Base-by-base conservation (phyloP, 2,797 vertebrate species). In the Hippocampus kuda region DNA sequence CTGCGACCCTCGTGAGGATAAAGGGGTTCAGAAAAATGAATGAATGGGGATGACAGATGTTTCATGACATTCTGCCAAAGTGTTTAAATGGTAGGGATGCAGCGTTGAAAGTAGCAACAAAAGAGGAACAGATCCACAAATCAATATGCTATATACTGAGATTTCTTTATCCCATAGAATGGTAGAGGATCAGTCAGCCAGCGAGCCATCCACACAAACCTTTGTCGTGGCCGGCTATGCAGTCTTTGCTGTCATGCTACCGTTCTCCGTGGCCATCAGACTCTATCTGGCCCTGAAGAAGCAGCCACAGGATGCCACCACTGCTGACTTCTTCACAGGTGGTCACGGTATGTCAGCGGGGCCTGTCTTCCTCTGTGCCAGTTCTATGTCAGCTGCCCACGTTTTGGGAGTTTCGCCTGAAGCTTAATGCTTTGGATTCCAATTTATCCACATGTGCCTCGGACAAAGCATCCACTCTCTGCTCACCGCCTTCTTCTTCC, bases 361-460 rank as follows among this genome's bases (percentile, higher is more conserved):
- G 44, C 15, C 15, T 46, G 13, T 98, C 57, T 98, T 96, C 0
- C 92, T 99, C 67, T 93, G 95, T 0, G 96, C 97, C 87, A 98
- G 95, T 73, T 98, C 98, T 81, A 99, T 98, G 97, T 99, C 97
- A 0, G 96, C 95, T 0, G 84, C 98, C 49, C 96, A 98, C 85
- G 96, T 99, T 74, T 84, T 98, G 64, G 97, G 97, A 96, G 0
- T 96, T 98, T 34, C 97, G 0, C 81, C 93, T 0, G 97, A 99
- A 79, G 86, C 92, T 0, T 92, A 87, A 49, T 91, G 91, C 22
- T 94, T 93, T 0, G 97, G 97, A 1, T 79, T 92, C 59, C 97
- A 95, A 69, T 97, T 99, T 89, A 81, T 98, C 44, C 96, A 95
- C 90, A 98, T 98, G 95, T 97, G 94, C 74, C 68, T 94, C 1